A percentile compares a stretch with the other conserved stretches of the same genome.
Evolutionary conservation across 2,113 vertebrate species (phyloP).

Genomic region (Callopanchax toddi): DNA sequence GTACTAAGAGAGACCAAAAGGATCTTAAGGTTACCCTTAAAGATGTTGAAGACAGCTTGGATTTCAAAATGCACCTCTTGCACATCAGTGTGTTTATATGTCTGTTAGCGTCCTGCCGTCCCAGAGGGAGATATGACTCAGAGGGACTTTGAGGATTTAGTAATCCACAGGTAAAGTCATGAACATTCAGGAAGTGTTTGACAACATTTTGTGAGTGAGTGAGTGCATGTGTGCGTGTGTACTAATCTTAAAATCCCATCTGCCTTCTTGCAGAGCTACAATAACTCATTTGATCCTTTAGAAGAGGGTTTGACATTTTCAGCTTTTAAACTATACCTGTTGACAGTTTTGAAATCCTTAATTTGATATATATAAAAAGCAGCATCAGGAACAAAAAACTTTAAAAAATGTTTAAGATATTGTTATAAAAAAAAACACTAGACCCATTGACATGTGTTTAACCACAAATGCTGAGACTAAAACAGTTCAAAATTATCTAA

Average conservation of each 20-base stretch:
- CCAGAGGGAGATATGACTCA: conserved; percentile 65
- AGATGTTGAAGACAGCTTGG: conserved; percentile 33
- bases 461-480: not conserved
- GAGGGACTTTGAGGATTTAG: conserved; percentile 65
- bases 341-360: no score
- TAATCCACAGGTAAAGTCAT: conserved; percentile 44
- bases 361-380: conserved; percentile 2
- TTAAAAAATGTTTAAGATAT: no score
- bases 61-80: conserved; percentile 47
- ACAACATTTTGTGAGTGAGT: no score
- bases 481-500: no score
- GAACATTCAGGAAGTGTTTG: not conserved
- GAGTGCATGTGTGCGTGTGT: not conserved
- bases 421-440: no score
- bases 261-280: conserved; percentile 11
- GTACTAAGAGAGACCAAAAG: conserved; percentile 46
- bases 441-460: no score
- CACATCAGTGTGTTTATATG: conserved; percentile 23
- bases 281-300: conserved; percentile 1
- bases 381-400: no score
- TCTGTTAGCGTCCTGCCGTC: no score
- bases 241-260: conserved; percentile 4
- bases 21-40: conserved; percentile 60
- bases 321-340: not conserved
- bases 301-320: conserved; percentile 2